Evolutionary conservation across 2,888 invertebrate species (phyloP).

Genomic region (Danaus chrysippus): DNA sequence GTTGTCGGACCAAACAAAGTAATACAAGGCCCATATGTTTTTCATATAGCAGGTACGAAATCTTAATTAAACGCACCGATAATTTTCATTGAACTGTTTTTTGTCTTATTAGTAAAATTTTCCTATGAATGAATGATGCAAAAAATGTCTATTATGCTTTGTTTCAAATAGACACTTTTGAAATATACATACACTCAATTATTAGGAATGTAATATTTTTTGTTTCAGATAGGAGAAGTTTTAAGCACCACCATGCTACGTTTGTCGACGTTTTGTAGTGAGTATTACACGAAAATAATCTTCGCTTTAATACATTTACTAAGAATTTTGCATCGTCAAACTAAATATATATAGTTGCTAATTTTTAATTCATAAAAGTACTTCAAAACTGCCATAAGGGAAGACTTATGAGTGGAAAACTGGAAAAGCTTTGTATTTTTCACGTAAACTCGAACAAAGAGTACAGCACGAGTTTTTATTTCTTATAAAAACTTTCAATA

Average conservation of each 20-base stretch:
- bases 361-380: too few species aligned
- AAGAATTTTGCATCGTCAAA: too few species aligned
- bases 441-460: too few species aligned
- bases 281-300: conserved; percentile 41
- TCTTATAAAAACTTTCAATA: too few species aligned
- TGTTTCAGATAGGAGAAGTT: conserved; percentile 57
- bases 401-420: too few species aligned
- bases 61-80: conserved; percentile 1
- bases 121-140: conserved; percentile 14
- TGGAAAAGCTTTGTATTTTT: too few species aligned
- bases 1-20: too few species aligned
- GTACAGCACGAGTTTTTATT: too few species aligned
- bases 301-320: background rate
- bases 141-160: conserved; percentile 20
- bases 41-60: background rate
- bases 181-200: background rate
- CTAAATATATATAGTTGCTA: too few species aligned
- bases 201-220: conserved; percentile 38
- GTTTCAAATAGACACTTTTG: background rate
- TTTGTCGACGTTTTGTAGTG: conserved; percentile 72
- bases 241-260: conserved; percentile 74
- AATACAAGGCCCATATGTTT: background rate
- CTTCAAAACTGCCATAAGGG: too few species aligned
- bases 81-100: conserved; percentile 13
- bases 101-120: conserved; percentile 13